Percentiles rank a stretch among this genome's conserved stretches.
phyloP scores from a whole-genome alignment of 2,888 invertebrate genomes.

The Drosophila barbarae region DNA sequence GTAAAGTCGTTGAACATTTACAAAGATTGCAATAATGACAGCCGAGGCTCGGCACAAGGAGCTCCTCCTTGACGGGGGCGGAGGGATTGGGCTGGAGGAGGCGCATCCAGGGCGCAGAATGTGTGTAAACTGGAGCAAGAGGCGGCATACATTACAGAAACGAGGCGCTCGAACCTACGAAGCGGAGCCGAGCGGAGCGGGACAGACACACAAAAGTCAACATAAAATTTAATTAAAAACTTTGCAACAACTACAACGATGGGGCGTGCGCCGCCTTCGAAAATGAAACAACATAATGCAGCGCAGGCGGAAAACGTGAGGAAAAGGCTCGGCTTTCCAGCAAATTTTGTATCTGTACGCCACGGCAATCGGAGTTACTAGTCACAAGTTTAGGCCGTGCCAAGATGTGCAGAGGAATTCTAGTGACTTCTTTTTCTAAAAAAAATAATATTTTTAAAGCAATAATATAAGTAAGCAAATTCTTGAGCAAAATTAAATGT shows the following conservation, averaged over 20 bases:
- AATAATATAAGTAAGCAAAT: background rate
- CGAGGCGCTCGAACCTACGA: conserved; percentile 23
- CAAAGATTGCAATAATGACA: conserved; percentile 66
- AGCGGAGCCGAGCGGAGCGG: conserved; percentile 7
- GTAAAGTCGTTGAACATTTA: conserved; percentile 52
- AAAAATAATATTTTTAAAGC: background rate
- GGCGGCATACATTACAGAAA: conserved; percentile 48
- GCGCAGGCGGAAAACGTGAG: conserved; percentile 27
- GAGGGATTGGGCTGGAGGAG: conserved; percentile 8
- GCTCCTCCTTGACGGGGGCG: background rate
- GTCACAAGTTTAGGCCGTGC: conserved; percentile 18
- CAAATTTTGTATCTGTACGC: conserved; percentile 20
- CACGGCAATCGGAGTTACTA: conserved; percentile 23
- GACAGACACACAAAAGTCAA: conserved; percentile 60
- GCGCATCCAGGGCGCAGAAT: conserved; percentile 39
- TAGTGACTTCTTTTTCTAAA: background rate
- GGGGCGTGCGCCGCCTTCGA: conserved; percentile 35
- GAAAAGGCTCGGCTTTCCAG: conserved; percentile 9
- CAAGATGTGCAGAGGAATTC: background rate
- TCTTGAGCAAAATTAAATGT: background rate
- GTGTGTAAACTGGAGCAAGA: conserved; percentile 39
- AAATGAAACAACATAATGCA: conserved; percentile 52
- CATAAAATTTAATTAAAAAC: conserved; percentile 76
- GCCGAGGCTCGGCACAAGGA: conserved; percentile 20
- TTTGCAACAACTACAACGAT: conserved; percentile 63